phyloP scores from a whole-genome alignment of 2,113 vertebrate genomes.

The Mustela lutreola region DNA sequence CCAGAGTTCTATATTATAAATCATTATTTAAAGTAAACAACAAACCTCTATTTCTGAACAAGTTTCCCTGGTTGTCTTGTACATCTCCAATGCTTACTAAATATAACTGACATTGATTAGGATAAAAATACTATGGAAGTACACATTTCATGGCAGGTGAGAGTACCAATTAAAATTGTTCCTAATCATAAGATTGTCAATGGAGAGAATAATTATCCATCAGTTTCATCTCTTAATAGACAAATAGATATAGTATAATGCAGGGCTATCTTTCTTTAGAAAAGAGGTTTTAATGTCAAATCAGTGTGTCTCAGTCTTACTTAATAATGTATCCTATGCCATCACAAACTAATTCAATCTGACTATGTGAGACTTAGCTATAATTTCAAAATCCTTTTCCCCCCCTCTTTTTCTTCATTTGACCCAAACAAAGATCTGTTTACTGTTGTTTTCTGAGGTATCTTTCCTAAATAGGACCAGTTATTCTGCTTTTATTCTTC shows the following conservation, averaged over 20 bases:
- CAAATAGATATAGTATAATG: not conserved
- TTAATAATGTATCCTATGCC: not conserved
- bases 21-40: constrained; percentile 25
- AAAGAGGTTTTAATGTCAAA: constrained; percentile 11
- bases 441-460: not conserved
- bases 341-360: not conserved
- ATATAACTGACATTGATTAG: not conserved
- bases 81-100: not conserved
- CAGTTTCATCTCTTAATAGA: constrained; percentile 49
- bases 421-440: not conserved
- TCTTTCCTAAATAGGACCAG: not conserved
- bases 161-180: constrained; percentile 33
- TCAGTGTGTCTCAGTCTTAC: not conserved
- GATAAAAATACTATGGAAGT: constrained; percentile 8
- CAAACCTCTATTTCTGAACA: not conserved
- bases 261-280: not conserved
- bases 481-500: not conserved
- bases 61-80: not conserved
- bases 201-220: constrained; percentile 30
- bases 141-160: not conserved
- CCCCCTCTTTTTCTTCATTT: not conserved
- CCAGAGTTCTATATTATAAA: not conserved
- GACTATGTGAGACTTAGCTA: not conserved
- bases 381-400: not conserved
- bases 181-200: not conserved